Conservation (phyloP, 2,888 invertebrate species). For the Timema podura region DNA sequence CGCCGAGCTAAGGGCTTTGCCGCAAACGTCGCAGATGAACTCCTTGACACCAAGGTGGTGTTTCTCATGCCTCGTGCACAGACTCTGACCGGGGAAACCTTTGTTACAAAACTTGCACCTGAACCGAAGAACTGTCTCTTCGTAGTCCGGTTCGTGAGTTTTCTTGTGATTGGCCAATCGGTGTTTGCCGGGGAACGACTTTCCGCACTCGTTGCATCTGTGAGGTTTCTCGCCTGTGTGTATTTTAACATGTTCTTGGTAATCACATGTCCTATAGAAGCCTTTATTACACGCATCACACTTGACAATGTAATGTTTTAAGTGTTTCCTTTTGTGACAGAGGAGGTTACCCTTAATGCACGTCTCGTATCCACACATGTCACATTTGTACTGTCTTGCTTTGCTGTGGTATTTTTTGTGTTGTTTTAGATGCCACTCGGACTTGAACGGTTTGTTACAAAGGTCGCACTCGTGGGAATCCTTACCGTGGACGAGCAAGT, state of each 20-base stretch:
- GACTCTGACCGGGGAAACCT: slow-evolving; percentile 34
- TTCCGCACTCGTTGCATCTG: slow-evolving; percentile 25
- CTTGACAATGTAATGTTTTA: slow-evolving; percentile 36
- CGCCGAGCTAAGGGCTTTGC: slow-evolving; percentile 38
- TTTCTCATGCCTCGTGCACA: slow-evolving; percentile 16
- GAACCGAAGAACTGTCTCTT: slow-evolving; percentile 18
- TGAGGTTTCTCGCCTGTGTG: slow-evolving; percentile 34
- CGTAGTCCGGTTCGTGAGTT: slow-evolving; percentile 20
- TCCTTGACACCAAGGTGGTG: slow-evolving; percentile 19
- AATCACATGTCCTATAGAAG: too few relatives aligned
- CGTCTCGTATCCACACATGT: slow-evolving; percentile 38
- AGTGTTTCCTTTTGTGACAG: slow-evolving; percentile 38
- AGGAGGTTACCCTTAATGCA: slow-evolving; percentile 40
- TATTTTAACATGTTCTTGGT: slow-evolving; percentile 38
- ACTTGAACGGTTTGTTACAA: slow-evolving; percentile 38
- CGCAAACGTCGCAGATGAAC: slow-evolving; percentile 31
- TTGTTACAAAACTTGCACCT: slow-evolving; percentile 30
- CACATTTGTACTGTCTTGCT: slow-evolving; percentile 36
- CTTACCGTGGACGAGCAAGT: slow-evolving; percentile 17
- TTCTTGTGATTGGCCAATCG: slow-evolving; percentile 23
- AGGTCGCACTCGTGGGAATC: slow-evolving; percentile 36
- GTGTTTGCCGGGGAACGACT: slow-evolving; percentile 21
- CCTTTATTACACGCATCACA: slow-evolving; percentile 39
- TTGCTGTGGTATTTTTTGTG: neutral
- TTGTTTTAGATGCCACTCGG: slow-evolving; percentile 12